Conservation (phyloP, 2,888 invertebrate species). For the Ornithoptera alexandrae region DNA sequence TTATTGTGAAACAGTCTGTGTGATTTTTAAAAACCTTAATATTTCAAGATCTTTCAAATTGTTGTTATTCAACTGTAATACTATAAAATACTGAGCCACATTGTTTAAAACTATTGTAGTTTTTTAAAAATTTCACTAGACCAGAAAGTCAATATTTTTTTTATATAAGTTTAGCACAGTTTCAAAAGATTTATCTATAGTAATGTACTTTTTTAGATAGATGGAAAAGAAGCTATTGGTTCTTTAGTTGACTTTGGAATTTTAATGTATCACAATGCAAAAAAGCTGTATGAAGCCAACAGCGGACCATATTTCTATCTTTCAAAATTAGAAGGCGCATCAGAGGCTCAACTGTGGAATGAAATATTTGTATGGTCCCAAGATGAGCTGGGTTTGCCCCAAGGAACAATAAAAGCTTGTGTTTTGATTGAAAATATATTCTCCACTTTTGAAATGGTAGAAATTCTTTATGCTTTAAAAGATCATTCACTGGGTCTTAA, state of each 20-base stretch:
- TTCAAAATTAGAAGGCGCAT: slow-evolving; percentile 83
- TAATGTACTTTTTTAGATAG: slow-evolving; percentile 60
- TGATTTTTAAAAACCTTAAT: neutral
- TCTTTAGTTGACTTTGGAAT: slow-evolving; percentile 85
- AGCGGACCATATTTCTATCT: slow-evolving; percentile 86
- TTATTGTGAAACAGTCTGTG: neutral
- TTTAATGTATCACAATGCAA: slow-evolving; percentile 83
- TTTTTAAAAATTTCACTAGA: too few species aligned
- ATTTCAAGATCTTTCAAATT: neutral
- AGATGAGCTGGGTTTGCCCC: slow-evolving; percentile 74
- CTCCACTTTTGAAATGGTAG: slow-evolving; percentile 84
- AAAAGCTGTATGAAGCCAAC: slow-evolving; percentile 71
- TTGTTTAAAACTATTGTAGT: neutral
- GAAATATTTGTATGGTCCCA: slow-evolving; percentile 84
- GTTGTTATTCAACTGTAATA: neutral
- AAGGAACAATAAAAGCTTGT: slow-evolving; percentile 84
- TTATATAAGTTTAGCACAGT: neutral
- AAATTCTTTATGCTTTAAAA: slow-evolving; percentile 82
- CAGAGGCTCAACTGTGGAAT: slow-evolving; percentile 85
- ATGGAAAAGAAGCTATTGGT: slow-evolving; percentile 82
- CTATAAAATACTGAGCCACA: neutral
- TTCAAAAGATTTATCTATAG: neutral
- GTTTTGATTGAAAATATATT: slow-evolving; percentile 86
- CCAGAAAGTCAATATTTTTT: neutral
- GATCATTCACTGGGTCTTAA: slow-evolving; percentile 85